Evolutionary conservation across 1,140 invertebrate genomes (phyloP).

Genomic region (Calephelis virginiensis): DNA sequence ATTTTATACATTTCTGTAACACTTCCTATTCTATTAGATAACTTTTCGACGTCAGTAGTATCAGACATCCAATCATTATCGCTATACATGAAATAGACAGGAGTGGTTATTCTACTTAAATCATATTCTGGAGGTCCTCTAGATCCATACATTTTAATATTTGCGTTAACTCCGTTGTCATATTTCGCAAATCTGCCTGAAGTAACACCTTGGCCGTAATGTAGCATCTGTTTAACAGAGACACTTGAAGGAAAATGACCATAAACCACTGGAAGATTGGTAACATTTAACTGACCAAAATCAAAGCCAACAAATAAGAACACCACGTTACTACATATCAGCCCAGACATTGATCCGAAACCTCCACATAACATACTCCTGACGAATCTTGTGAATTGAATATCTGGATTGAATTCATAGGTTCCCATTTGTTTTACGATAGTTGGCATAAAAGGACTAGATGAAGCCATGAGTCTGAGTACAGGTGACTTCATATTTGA

Average conservation of each 20-base stretch:
- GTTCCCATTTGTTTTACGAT: constrained; percentile 3
- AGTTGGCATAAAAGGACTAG: not conserved
- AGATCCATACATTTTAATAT: constrained; percentile 63
- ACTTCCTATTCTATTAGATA: constrained; percentile 65
- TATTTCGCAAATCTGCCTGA: constrained; percentile 66
- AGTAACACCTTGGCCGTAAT: constrained; percentile 81
- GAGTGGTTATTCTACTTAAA: constrained; percentile 79
- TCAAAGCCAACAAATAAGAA: constrained; percentile 34
- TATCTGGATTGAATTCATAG: constrained; percentile 12
- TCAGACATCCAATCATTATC: constrained; percentile 80
- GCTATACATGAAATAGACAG: constrained; percentile 82
- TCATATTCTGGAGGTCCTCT: constrained; percentile 80
- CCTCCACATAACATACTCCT: not conserved
- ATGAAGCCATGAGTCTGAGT: not conserved
- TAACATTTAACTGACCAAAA: constrained; percentile 44
- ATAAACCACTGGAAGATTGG: constrained; percentile 84
- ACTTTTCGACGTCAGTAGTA: constrained; percentile 64
- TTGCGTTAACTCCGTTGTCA: constrained; percentile 59
- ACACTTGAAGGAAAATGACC: constrained; percentile 88
- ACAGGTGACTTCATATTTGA: constrained; percentile 61
- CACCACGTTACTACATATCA: constrained; percentile 18
- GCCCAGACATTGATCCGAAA: not conserved
- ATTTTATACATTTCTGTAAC: constrained; percentile 64
- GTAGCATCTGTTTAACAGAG: constrained; percentile 85
- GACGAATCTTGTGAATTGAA: not conserved